Evolutionary conservation across 2,113 vertebrate genomes (phyloP).

Genomic region (Menura novaehollandiae): DNA sequence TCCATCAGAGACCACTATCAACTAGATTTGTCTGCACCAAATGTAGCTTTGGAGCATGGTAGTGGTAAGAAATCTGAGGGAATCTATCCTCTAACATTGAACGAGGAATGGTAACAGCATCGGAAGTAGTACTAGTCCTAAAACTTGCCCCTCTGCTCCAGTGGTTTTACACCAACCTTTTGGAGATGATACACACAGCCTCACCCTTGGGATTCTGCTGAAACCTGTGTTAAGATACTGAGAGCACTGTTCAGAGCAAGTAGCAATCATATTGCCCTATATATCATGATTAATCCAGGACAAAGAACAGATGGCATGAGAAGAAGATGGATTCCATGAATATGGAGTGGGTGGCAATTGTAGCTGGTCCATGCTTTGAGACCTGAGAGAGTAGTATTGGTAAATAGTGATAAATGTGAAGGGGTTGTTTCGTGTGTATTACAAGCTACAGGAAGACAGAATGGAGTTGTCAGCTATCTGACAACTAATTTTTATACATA

Average conservation of each 20-base stretch:
- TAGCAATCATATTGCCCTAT: constrained; percentile 43
- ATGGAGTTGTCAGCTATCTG: constrained; percentile 43
- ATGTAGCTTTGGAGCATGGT: neutral
- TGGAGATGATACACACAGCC: neutral
- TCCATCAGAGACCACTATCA: neutral
- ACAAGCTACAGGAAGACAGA: constrained; percentile 28
- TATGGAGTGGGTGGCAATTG: constrained; percentile 67
- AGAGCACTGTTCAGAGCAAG: constrained; percentile 52
- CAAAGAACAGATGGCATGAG: constrained; percentile 72
- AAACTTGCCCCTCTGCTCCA: neutral
- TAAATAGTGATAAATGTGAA: constrained; percentile 57
- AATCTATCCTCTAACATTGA: neutral
- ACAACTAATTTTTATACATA: constrained; percentile 34
- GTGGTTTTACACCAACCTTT: neutral
- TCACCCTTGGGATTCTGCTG: neutral
- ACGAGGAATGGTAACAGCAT: neutral
- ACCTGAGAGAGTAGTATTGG: constrained; percentile 13
- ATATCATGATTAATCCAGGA: constrained; percentile 71
- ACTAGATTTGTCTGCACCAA: neutral
- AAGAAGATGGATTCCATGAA: constrained; percentile 54
- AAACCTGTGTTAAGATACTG: constrained; percentile 4
- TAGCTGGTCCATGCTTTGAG: constrained; percentile 36
- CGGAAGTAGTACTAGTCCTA: neutral
- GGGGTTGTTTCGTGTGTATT: constrained; percentile 21
- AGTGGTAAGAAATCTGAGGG: neutral